Evolutionary conservation across 2,888 invertebrate species (phyloP), one percentile per base, ranked within the genome.

Genomic region (Microplitis manilae): DNA sequence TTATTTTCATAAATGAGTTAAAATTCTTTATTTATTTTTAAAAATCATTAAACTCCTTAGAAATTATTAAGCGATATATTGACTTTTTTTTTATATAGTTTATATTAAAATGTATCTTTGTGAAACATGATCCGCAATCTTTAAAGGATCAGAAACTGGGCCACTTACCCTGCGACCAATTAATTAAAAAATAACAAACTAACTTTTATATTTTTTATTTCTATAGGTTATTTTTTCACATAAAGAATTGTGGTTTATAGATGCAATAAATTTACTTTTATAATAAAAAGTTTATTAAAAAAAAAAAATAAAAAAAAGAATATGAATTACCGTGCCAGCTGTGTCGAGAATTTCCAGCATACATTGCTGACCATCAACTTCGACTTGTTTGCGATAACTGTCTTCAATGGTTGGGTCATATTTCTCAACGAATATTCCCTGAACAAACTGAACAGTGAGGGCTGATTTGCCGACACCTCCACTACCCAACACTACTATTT

Each of bases 401-500:
- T 99, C 99, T 92, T 99, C 99, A 90, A 99, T 99, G 87, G 99
- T 99, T 82, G 99, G 99, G 92, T 99, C 99, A 92, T 97, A 99
- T 93, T 99, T 99, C 92, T 99, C 99, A 86, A 99, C 99, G 92
- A 99, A 99, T 91, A 99, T 99, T 88, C 98, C 98, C 93, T 99
- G 98, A 84, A 98, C 98, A 91, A 98, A 98, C 91, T 98, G 97
- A 87, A 98, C 97, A 87, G 97, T 98, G 91, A 98, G 94, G 90
- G 98, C 98, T 87, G 98, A 98, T 93, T 99, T 99, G 89, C 99
- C 99, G 89, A 99, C 99, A 92, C 99, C 99, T 90, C 99, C 99
- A 90, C 98, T 98, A 87, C 99, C 99, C 91, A 99, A 93, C 87
- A 99, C 99, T 86, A 99, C 99, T 92, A 99, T 97, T 94, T 99